A percentile compares a stretch with the other conserved stretches of the same genome.
These are phyloP conservation scores for Dolichallabes microphthalmus DNA, from an alignment of 2,113 vertebrate species.

Conservation along the genomic window DNA sequence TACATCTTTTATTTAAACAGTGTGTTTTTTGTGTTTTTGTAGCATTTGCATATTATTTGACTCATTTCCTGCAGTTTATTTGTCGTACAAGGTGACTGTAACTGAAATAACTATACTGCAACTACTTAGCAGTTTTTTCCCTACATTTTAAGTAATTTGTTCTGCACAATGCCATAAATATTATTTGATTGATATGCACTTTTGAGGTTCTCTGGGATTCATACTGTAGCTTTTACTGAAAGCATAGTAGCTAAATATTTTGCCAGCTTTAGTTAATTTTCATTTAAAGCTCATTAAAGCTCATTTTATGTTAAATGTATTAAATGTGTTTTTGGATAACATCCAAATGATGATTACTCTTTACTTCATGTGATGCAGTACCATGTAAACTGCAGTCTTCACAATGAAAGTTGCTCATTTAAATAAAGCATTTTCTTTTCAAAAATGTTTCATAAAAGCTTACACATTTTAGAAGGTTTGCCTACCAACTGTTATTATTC, in stretches of 20 bases:
- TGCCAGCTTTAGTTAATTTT: neutral
- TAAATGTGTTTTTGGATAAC: neutral
- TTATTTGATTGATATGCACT: constrained; percentile 19
- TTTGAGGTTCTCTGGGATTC: constrained; percentile 8
- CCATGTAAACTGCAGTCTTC: neutral
- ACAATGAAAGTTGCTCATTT: constrained; percentile 1
- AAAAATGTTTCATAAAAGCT: neutral
- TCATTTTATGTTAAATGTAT: neutral
- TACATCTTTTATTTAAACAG: neutral
- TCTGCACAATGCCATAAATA: neutral
- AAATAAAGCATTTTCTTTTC: neutral
- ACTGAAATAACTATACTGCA: neutral
- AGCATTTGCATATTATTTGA: constrained; percentile 2
- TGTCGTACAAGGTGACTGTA: neutral
- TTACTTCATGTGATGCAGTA: neutral
- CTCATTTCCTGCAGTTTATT: neutral
- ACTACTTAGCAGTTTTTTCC: neutral
- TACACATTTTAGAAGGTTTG: neutral
- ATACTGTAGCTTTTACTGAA: neutral
- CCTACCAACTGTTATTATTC: neutral
- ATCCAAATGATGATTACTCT: neutral
- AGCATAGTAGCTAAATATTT: neutral
- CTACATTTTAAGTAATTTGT: neutral
- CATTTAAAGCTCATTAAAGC: neutral
- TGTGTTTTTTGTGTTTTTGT: neutral